A percentile compares a stretch with the other conserved stretches of the same genome.
phyloP scores from a whole-genome alignment of 2,888 invertebrate species.

The Coleophora flavipennella region DNA sequence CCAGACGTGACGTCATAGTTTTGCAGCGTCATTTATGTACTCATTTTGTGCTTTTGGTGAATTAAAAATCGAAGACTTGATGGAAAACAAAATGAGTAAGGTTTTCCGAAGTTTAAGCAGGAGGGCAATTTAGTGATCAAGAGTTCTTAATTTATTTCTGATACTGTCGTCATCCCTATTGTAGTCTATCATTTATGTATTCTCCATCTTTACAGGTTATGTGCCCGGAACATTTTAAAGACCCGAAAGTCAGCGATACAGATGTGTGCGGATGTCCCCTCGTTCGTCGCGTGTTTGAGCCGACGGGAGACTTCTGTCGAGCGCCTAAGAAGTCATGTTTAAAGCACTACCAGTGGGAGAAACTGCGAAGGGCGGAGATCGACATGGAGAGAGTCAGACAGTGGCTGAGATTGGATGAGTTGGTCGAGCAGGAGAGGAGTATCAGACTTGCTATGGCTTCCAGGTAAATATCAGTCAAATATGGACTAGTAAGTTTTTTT shows the following conservation, averaged over 20 bases:
- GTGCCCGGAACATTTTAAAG: slow-evolving; percentile 98
- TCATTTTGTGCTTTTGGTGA: too few species aligned
- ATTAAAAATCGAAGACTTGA: too few species aligned
- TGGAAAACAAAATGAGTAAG: too few species aligned
- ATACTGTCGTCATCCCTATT: too few species aligned
- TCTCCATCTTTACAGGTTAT: slow-evolving; percentile 71
- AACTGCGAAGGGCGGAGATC: slow-evolving; percentile 92
- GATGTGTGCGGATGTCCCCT: slow-evolving; percentile 96
- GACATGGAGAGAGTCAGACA: slow-evolving; percentile 94
- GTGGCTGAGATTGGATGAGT: slow-evolving; percentile 94
- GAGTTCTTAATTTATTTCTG: too few species aligned
- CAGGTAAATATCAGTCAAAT: slow-evolving; percentile 29
- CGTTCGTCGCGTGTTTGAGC: slow-evolving; percentile 86
- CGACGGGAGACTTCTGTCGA: slow-evolving; percentile 88
- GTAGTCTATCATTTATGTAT: not conserved
- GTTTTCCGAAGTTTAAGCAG: too few species aligned
- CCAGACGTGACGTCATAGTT: too few species aligned
- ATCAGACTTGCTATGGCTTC: slow-evolving; percentile 80
- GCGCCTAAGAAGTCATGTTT: slow-evolving; percentile 92
- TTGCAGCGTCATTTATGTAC: too few species aligned
- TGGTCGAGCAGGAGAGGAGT: slow-evolving; percentile 93
- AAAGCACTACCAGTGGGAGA: slow-evolving; percentile 97
- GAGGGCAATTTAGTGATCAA: too few species aligned
- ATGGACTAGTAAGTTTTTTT: too few species aligned
- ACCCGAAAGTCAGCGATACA: slow-evolving; percentile 87